These are phyloP conservation scores for Eunapius fragilis DNA, from an alignment of 37 sponge, comb jelly and placozoan genomes.

Conservation along the genomic window DNA sequence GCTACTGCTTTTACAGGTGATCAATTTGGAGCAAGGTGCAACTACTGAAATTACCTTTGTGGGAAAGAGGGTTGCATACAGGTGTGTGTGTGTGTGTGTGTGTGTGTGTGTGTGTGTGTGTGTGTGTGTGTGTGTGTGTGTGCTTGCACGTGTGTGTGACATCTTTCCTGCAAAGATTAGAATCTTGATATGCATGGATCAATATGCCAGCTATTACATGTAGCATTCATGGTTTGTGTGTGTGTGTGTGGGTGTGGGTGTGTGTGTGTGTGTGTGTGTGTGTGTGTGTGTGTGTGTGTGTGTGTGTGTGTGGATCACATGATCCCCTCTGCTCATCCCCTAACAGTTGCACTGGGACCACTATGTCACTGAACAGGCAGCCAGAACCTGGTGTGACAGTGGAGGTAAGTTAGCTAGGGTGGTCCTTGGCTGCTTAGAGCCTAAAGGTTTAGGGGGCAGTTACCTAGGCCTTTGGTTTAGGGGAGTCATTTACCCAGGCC, in stretches of 20 bases:
- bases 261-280: slow-evolving; percentile 1
- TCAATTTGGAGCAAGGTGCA: slow-evolving; percentile 44
- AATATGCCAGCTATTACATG: no score
- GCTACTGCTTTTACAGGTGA: slow-evolving; percentile 16
- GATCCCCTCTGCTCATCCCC: neutral
- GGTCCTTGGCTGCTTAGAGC: no score
- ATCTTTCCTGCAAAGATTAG: no score
- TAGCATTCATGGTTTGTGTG: no score
- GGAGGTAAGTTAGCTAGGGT: slow-evolving; percentile 19
- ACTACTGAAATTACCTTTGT: slow-evolving; percentile 27
- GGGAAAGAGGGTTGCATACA: slow-evolving; percentile 78
- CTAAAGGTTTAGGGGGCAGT: no score
- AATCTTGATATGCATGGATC: no score
- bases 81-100: slow-evolving; percentile 29
- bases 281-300: neutral
- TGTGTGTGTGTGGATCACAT: neutral
- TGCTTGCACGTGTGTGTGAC: no score
- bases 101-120: neutral
- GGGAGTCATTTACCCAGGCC: no score
- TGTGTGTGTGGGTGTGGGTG: slow-evolving; percentile 10
- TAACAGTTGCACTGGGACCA: slow-evolving; percentile 72
- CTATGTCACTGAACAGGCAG: slow-evolving; percentile 50
- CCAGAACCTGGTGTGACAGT: slow-evolving; percentile 52
- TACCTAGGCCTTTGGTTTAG: no score
- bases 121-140: neutral